Percentiles rank a stretch among this genome's conserved stretches.
Evolutionary conservation across 2,888 invertebrate species (phyloP).

Genomic region (Eubasilissa splendida): DNA sequence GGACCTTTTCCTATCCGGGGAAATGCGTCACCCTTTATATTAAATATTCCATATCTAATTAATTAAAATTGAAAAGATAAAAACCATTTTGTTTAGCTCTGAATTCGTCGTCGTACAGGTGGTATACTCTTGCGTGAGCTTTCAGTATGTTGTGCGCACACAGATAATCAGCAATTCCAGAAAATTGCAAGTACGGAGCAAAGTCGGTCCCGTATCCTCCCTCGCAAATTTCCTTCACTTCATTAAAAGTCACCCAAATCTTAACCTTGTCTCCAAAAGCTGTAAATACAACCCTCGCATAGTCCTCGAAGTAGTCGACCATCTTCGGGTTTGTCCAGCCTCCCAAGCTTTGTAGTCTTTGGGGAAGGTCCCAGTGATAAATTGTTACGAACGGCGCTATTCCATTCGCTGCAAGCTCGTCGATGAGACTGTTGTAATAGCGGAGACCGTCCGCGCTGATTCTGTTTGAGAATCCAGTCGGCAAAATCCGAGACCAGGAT

Average conservation of each 20-base stretch:
- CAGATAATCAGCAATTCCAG: conserved; percentile 75
- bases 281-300: conserved; percentile 67
- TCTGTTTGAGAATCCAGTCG: conserved; percentile 59
- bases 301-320: conserved; percentile 72
- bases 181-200: conserved; percentile 69
- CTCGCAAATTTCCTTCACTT: conserved; percentile 71
- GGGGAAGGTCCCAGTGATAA: conserved; percentile 80
- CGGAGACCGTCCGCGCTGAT: conserved; percentile 66
- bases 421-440: conserved; percentile 77
- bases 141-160: conserved; percentile 76
- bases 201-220: conserved; percentile 69
- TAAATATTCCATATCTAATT: neutral
- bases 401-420: conserved; percentile 69
- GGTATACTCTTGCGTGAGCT: conserved; percentile 78
- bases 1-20: no score
- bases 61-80: neutral
- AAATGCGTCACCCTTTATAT: no score
- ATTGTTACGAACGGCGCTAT: conserved; percentile 77
- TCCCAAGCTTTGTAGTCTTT: conserved; percentile 72
- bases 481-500: conserved; percentile 72
- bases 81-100: conserved; percentile 62
- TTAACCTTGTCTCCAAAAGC: conserved; percentile 70
- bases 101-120: conserved; percentile 72
- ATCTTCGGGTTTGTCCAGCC: conserved; percentile 72
- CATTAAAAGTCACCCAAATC: conserved; percentile 78